Evolutionary conservation across 2,113 vertebrate species (phyloP).

Genomic region (Ranitomeya imitator): DNA sequence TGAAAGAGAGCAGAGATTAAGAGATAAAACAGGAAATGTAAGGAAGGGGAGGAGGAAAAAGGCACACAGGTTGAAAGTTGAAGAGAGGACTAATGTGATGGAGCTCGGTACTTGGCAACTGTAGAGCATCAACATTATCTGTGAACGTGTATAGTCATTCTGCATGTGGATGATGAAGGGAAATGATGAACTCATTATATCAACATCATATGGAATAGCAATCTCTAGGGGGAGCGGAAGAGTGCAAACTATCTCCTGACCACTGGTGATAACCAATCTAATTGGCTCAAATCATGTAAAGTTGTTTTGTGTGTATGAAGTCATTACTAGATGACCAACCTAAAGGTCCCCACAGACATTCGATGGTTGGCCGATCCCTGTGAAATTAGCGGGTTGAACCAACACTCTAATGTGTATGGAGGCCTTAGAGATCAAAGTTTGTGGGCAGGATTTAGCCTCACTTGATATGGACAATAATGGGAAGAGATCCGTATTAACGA

Average conservation of each 20-base stretch:
- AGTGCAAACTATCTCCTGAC: neutral
- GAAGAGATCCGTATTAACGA: too few relatives aligned
- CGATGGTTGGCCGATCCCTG: too few relatives aligned
- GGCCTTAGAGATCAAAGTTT: too few relatives aligned
- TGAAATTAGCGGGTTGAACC: too few relatives aligned
- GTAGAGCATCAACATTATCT: neutral
- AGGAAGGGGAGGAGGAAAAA: neutral
- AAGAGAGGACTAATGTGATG: slow-evolving; percentile 39
- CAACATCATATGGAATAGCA: neutral
- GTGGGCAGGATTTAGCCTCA: too few relatives aligned
- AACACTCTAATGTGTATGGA: too few relatives aligned
- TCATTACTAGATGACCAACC: neutral
- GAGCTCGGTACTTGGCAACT: slow-evolving; percentile 18
- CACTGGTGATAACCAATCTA: neutral
- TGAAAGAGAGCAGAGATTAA: slow-evolving; percentile 33
- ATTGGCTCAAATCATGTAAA: neutral
- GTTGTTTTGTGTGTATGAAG: neutral
- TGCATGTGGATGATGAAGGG: neutral
- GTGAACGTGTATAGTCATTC: neutral
- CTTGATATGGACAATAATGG: too few relatives aligned
- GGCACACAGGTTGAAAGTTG: slow-evolving; percentile 22
- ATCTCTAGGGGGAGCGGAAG: neutral
- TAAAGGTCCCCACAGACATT: neutral
- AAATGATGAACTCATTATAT: neutral
- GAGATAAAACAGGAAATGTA: slow-evolving; percentile 15